Conservation (phyloP, 1,140 invertebrate species). For the Eulimnadia texana region DNA sequence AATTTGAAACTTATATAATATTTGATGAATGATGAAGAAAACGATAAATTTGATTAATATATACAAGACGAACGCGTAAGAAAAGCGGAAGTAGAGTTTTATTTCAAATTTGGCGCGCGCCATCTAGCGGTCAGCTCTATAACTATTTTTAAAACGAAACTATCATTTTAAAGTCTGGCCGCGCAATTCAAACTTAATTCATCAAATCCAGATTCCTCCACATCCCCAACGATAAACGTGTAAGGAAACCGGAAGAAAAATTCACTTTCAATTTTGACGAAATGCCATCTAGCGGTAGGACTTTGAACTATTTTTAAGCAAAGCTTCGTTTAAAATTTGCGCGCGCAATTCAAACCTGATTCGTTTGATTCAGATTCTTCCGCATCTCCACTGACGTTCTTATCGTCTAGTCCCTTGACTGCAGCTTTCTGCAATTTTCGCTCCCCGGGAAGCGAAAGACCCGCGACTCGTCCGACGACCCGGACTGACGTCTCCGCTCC, state of each 20-base stretch:
- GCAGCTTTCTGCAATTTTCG: neutral
- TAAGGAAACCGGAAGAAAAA: no score
- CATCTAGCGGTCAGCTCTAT: neutral
- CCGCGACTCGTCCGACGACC: neutral
- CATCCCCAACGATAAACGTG: neutral
- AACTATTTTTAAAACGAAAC: neutral
- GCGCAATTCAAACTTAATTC: neutral
- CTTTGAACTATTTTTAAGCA: neutral
- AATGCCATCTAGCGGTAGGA: neutral
- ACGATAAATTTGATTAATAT: no score
- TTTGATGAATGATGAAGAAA: no score
- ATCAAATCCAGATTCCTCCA: neutral
- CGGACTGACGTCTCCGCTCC: no score
- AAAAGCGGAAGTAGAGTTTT: no score
- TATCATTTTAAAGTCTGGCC: neutral
- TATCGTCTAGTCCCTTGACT: neutral
- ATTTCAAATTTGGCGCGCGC: no score
- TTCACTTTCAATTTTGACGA: no score
- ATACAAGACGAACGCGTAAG: no score
- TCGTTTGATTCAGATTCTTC: neutral
- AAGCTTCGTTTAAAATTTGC: neutral
- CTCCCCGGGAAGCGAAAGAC: neutral
- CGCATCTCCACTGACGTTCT: neutral
- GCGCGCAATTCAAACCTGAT: neutral
- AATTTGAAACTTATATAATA: no score